Percentiles rank a stretch among this genome's conserved stretches.
phyloP scores from a whole-genome alignment of 2,113 vertebrate genomes.

The Gavia stellata region DNA sequence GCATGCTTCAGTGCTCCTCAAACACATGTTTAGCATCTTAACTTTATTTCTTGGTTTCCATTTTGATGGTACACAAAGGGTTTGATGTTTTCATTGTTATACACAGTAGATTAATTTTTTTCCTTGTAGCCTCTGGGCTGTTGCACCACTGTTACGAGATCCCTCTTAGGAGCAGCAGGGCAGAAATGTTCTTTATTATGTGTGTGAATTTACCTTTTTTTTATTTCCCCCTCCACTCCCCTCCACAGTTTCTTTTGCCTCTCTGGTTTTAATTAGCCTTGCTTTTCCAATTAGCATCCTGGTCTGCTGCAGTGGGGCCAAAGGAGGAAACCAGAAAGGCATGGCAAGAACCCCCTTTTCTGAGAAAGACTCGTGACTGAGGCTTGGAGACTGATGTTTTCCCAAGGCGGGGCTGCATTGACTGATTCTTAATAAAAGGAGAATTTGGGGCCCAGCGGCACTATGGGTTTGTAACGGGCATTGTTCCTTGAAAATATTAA shows the following conservation, averaged over 20 bases:
- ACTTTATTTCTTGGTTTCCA: slow-evolving; percentile 59
- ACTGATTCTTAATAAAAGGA: slow-evolving; percentile 55
- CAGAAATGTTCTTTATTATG: slow-evolving; percentile 30
- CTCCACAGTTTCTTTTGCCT: not conserved
- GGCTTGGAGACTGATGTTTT: slow-evolving; percentile 32
- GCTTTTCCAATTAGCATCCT: slow-evolving; percentile 50
- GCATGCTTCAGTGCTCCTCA: slow-evolving; percentile 36
- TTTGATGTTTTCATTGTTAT: slow-evolving; percentile 58
- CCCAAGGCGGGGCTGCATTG: slow-evolving; percentile 10
- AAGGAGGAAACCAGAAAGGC: slow-evolving; percentile 15
- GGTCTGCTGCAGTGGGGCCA: slow-evolving; percentile 3
- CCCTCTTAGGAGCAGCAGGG: slow-evolving; percentile 28
- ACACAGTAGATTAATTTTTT: slow-evolving; percentile 52
- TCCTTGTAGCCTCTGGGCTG: slow-evolving; percentile 41
- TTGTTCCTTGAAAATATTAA: slow-evolving; percentile 54
- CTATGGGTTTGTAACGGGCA: not conserved
- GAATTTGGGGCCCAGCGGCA: not conserved
- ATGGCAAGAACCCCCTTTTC: not conserved
- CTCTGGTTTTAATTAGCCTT: slow-evolving; percentile 48
- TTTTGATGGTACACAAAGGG: slow-evolving; percentile 46
- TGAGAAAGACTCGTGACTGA: not conserved
- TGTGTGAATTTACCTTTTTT: not conserved
- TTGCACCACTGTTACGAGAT: slow-evolving; percentile 29
- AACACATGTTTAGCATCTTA: slow-evolving; percentile 56
- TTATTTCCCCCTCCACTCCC: not conserved